Conservation (phyloP, 2,113 vertebrate species). For the Catharus bicknelli region DNA sequence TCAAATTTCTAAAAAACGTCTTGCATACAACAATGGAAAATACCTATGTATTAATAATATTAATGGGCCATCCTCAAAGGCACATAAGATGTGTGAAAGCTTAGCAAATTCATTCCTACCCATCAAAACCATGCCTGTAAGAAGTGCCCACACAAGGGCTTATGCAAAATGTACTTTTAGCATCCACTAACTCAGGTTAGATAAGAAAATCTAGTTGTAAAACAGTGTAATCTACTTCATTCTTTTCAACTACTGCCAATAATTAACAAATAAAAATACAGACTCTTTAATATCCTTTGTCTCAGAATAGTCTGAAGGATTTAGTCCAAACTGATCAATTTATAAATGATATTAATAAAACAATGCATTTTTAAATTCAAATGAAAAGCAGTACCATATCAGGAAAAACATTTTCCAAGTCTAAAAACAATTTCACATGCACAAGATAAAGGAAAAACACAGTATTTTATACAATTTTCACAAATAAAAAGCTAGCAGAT, state of each 20-base stretch:
- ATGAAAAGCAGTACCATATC: not conserved
- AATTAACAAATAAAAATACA: not conserved
- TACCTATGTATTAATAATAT: conserved; percentile 49
- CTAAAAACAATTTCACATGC: not conserved
- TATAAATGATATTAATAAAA: not conserved
- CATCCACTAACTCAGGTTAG: not conserved
- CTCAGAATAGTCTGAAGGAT: not conserved
- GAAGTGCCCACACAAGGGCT: not conserved
- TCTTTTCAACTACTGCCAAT: not conserved
- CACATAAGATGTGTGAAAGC: not conserved
- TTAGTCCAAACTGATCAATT: not conserved
- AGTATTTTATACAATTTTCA: not conserved
- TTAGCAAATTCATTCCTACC: conserved; percentile 28
- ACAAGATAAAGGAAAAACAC: not conserved
- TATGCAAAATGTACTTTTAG: not conserved
- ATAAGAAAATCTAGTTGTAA: not conserved
- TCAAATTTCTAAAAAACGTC: conserved; percentile 49
- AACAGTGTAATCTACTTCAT: not conserved
- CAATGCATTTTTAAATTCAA: not conserved
- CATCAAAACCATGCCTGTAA: not conserved
- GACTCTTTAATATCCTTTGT: not conserved
- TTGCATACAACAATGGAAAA: conserved; percentile 35
- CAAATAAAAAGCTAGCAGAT: not conserved
- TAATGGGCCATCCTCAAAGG: conserved; percentile 38
- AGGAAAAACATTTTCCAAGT: not conserved